Evolutionary conservation across 1,140 invertebrate species (phyloP), one percentile per base, ranked within the genome.

Genomic region (Trigoniulus corallinus): DNA sequence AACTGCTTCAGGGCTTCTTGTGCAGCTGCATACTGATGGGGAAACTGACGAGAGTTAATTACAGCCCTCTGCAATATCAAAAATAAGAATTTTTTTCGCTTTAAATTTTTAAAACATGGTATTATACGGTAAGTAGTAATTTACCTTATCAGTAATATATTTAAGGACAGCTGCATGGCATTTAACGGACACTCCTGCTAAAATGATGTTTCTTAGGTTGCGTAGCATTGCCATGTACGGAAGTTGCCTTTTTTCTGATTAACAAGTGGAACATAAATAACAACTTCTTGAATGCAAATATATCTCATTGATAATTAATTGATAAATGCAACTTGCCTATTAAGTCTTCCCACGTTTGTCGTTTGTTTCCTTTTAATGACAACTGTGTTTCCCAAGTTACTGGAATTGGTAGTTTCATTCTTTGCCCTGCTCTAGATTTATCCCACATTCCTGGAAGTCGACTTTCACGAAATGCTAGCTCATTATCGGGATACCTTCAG

Each of bases 341-440:
- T 7, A 51, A 12, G 20, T 37, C 20, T 48, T 71, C 59, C 69
- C 69, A 72, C 2, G 64, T 62, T 22, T 54, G 44, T 1, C 67
- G 63, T 51, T 67, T 70, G 54, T 72, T 72, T 25, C 69, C 71
- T 53, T 67, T 63, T 1, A 65, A 48, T 1, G 69, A 67, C 25
- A 72, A 61, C 56, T 72, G 67, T 1, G 70, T 72, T 53, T 73
- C 71, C 71, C 71, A 73, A 2, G 71, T 73, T 56, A 70, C 67
- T 15, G 71, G 70, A 37, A 62, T 59, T 7, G 68, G 64, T 3
- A 73, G 57, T 57, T 70, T 69, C 71, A 73, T 73, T 39, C 71
- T 60, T 54, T 69, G 66, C 3, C 69, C 70, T 12, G 67, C 64
- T 37, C 56, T 54, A 43, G 62, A 60, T 49, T 64, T 58, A 26